A percentile compares a stretch with the other conserved stretches of the same genome.
These are phyloP conservation scores for Bombus fervidus DNA, from an alignment of 1,140 invertebrate species.

Conservation along the genomic window DNA sequence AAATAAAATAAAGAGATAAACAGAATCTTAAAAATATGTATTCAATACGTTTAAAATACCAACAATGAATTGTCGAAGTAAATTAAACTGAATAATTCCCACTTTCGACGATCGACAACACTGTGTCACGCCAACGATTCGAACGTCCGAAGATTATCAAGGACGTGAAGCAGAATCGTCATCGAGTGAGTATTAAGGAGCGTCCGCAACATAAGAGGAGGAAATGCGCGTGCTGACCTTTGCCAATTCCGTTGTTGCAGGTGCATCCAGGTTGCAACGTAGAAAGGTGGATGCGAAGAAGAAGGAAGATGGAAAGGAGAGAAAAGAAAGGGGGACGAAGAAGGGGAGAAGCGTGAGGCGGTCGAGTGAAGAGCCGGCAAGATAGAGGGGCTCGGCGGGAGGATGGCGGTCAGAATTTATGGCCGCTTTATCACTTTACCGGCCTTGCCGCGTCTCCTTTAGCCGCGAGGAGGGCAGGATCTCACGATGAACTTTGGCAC, in stretches of 20 bases:
- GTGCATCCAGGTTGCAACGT: slow-evolving; percentile 65
- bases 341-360: slow-evolving; percentile 34
- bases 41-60: not conserved
- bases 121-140: too few relatives aligned
- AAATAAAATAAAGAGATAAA: not conserved
- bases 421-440: slow-evolving; percentile 83
- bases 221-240: slow-evolving; percentile 61
- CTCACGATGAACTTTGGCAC: slow-evolving; percentile 82
- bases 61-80: not conserved
- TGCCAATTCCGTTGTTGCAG: slow-evolving; percentile 71
- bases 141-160: not conserved
- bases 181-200: slow-evolving; percentile 46
- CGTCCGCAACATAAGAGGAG: not conserved
- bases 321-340: slow-evolving; percentile 51
- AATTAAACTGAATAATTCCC: not conserved
- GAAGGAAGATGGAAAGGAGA: slow-evolving; percentile 47
- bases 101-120: not conserved
- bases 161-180: slow-evolving; percentile 14
- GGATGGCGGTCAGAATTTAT: slow-evolving; percentile 80
- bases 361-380: slow-evolving; percentile 48
- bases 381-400: slow-evolving; percentile 68
- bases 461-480: slow-evolving; percentile 78
- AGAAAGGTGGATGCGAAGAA: slow-evolving; percentile 6
- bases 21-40: not conserved
- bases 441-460: slow-evolving; percentile 79